These are phyloP conservation scores for Mythimna albipuncta DNA, from an alignment of 2,888 invertebrate species.

Conservation along the genomic window DNA sequence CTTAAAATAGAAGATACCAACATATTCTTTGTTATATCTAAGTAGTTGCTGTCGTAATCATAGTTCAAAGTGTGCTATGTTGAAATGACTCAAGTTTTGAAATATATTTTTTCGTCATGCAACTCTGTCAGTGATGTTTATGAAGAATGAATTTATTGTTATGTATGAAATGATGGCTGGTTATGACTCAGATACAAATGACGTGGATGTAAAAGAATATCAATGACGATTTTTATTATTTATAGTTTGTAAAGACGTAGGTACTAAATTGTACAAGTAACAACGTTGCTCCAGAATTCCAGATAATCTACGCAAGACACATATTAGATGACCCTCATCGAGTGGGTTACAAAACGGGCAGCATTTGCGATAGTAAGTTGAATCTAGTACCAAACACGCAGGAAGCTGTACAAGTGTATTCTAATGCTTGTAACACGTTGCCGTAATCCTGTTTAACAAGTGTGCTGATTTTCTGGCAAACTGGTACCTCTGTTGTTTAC, in stretches of 20 bases:
- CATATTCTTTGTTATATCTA: constrained; percentile 21
- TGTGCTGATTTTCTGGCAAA: constrained; percentile 38
- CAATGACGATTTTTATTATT: not conserved
- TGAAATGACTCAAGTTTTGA: constrained; percentile 3
- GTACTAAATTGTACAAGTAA: not conserved
- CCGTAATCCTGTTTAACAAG: constrained; percentile 22
- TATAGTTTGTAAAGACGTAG: not conserved
- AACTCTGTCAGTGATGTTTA: not conserved
- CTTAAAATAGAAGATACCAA: constrained; percentile 35
- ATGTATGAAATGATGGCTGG: not conserved
- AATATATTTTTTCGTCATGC: not conserved
- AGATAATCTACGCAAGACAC: constrained; percentile 27
- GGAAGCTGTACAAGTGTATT: constrained; percentile 34
- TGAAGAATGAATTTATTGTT: constrained; percentile 1
- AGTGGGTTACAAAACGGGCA: constrained; percentile 42
- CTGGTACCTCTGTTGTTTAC: constrained; percentile 30
- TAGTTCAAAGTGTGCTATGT: constrained; percentile 8
- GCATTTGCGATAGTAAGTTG: constrained; percentile 40
- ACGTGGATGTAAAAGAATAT: constrained; percentile 10
- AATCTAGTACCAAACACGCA: constrained; percentile 20
- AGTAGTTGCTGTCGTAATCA: not conserved
- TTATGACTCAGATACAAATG: constrained; percentile 16
- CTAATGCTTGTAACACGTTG: constrained; percentile 2
- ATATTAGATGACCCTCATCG: constrained; percentile 49
- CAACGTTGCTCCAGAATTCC: not conserved